phyloP scores from a whole-genome alignment of 1,140 invertebrate species.

The Anadara kagoshimensis region DNA sequence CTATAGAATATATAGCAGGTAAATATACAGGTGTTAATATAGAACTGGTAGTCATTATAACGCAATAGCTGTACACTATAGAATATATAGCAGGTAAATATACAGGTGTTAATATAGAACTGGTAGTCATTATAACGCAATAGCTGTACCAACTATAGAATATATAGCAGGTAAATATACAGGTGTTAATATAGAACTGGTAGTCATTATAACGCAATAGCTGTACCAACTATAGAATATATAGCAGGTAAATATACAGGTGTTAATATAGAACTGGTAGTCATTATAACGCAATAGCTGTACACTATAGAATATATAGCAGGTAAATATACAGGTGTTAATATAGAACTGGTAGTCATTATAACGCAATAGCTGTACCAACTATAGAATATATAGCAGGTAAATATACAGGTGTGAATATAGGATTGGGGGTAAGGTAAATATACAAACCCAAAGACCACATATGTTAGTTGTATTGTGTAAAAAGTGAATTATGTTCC shows the following conservation, averaged over 20 bases:
- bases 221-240: neutral
- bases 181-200: neutral
- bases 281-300: neutral
- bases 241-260: neutral
- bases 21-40: neutral
- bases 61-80: neutral
- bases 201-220: neutral
- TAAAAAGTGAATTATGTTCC: too few species aligned
- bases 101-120: neutral
- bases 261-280: neutral
- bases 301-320: neutral
- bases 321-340: neutral
- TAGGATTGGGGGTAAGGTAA: too few species aligned
- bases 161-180: slow-evolving; percentile 60
- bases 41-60: neutral
- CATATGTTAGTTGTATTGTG: neutral
- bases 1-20: neutral
- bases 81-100: slow-evolving; percentile 1
- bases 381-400: slow-evolving; percentile 76
- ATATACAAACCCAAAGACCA: neutral
- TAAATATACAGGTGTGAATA: slow-evolving; percentile 15
- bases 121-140: slow-evolving; percentile 79
- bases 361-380: slow-evolving; percentile 82
- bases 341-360: slow-evolving; percentile 74
- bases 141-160: slow-evolving; percentile 82